A percentile compares a stretch with the other conserved stretches of the same genome.
Conservation (phyloP, 2,113 vertebrate genomes). For the Osmerus mordax region DNA sequence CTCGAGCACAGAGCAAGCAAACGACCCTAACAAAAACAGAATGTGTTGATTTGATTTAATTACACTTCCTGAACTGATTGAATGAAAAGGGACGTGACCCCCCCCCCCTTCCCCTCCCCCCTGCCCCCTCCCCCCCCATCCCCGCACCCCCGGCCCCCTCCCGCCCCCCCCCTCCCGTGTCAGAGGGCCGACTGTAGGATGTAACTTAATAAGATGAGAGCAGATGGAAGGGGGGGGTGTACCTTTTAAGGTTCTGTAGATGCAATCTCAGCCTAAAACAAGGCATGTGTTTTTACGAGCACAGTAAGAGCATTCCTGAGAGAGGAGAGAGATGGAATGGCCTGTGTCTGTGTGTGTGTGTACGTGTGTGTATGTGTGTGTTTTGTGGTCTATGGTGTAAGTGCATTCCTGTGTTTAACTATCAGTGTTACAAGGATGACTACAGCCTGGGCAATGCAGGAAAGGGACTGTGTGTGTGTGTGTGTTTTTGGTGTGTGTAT, state of each 20-base stretch:
- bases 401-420: conserved; percentile 44
- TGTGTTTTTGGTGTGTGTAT: neutral
- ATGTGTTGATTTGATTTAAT: too few relatives aligned
- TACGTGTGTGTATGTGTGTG: neutral
- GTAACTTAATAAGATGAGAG: too few relatives aligned
- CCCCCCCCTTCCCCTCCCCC: neutral
- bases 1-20: too few relatives aligned
- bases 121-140: too few relatives aligned
- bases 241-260: conserved; percentile 42
- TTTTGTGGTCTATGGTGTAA: neutral
- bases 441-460: conserved; percentile 46
- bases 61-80: too few relatives aligned
- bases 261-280: conserved; percentile 17
- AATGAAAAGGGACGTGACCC: too few relatives aligned
- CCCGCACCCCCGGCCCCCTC: neutral
- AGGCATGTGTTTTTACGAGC: conserved; percentile 45
- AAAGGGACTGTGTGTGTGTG: conserved; percentile 1
- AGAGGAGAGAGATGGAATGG: conserved; percentile 23
- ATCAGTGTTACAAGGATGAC: conserved; percentile 47
- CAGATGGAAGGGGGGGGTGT: neutral
- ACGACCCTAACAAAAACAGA: too few relatives aligned
- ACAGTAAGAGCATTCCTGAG: conserved; percentile 49
- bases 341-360: conserved; percentile 7
- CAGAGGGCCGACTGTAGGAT: too few relatives aligned
- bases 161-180: too few relatives aligned